A percentile compares a stretch with the other conserved stretches of the same genome.
These are phyloP conservation scores for Drosophila hydei DNA, from an alignment of 1,140 invertebrate genomes.

Conservation along the genomic window DNA sequence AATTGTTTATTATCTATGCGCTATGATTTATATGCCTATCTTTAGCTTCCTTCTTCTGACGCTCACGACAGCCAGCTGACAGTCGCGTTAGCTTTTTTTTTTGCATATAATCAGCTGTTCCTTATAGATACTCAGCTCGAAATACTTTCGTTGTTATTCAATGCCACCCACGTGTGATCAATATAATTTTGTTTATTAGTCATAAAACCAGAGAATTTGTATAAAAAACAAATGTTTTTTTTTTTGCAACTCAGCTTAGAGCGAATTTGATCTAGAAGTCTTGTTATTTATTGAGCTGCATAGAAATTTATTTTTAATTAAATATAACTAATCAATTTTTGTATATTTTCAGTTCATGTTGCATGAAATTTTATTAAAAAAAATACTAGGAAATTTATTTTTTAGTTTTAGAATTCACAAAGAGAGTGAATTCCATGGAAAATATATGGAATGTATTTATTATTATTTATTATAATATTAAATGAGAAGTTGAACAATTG, in stretches of 20 bases:
- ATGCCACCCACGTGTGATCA: constrained; percentile 23
- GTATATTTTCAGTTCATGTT: too few species aligned
- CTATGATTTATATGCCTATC: constrained; percentile 64
- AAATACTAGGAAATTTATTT: too few species aligned
- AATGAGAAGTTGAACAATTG: too few species aligned
- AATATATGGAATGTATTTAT: too few species aligned
- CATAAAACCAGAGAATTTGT: constrained; percentile 42
- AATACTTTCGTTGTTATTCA: not conserved
- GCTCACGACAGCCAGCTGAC: constrained; percentile 11
- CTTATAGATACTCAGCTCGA: constrained; percentile 7
- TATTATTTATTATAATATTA: too few species aligned
- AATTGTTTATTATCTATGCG: constrained; percentile 51
- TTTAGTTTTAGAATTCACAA: too few species aligned
- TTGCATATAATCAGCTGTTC: constrained; percentile 17
- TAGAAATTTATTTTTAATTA: too few species aligned
- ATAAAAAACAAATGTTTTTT: constrained; percentile 52
- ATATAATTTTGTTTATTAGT: constrained; percentile 16
- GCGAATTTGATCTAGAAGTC: too few species aligned
- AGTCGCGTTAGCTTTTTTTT: constrained; percentile 10
- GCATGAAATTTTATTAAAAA: too few species aligned
- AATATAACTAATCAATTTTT: too few species aligned
- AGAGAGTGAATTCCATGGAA: too few species aligned
- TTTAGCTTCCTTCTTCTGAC: constrained; percentile 24
- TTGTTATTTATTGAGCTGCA: not conserved
- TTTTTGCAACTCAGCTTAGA: too few species aligned